Percentiles rank a stretch among this genome's conserved stretches.
These are phyloP conservation scores for Amblyjoppa fuscipennis DNA, from an alignment of 2,888 invertebrate genomes.

Conservation along the genomic window DNA sequence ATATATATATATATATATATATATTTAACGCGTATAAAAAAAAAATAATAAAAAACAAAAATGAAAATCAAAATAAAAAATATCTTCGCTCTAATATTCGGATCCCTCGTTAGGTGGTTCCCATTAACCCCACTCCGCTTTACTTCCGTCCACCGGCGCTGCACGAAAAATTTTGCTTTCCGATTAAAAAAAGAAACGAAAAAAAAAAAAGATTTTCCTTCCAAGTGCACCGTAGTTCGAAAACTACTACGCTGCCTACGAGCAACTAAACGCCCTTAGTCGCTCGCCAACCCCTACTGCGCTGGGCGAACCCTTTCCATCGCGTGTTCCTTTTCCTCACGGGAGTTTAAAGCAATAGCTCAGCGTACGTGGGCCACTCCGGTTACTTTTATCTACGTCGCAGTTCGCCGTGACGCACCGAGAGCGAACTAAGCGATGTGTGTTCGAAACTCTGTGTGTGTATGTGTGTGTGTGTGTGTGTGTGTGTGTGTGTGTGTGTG, in stretches of 20 bases:
- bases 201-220: no score
- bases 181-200: no score
- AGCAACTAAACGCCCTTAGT: not conserved
- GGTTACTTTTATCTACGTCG: constrained; percentile 43
- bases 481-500: not conserved
- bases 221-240: not conserved
- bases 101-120: no score
- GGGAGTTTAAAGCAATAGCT: constrained; percentile 39
- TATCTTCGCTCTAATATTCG: no score
- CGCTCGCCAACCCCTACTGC: not conserved
- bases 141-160: no score
- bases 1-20: no score
- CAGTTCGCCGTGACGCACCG: constrained; percentile 14
- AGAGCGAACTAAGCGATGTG: not conserved
- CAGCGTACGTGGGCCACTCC: constrained; percentile 31
- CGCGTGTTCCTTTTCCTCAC: constrained; percentile 27
- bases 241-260: not conserved
- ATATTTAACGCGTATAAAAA: no score
- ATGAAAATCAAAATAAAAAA: no score
- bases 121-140: no score
- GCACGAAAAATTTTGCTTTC: no score
- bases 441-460: not conserved
- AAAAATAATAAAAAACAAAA: no score
- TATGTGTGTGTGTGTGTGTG: not conserved
- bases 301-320: not conserved